phyloP scores from a whole-genome alignment of 2,888 invertebrate species.

The Lasioglossum oenotherae region DNA sequence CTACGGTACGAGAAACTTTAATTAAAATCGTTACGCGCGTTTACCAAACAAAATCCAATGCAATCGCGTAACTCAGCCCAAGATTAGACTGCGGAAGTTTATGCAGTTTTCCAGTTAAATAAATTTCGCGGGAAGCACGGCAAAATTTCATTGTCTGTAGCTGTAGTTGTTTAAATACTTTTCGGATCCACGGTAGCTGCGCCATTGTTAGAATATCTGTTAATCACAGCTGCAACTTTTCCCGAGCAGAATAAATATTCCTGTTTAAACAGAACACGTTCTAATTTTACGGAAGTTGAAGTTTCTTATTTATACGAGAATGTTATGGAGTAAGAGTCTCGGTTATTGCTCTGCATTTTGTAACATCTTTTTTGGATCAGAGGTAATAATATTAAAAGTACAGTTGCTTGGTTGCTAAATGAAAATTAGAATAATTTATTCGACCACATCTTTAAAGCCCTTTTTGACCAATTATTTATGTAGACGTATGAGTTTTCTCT shows the following conservation, averaged over 20 bases:
- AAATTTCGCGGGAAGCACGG: not conserved
- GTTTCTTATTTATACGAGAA: not conserved
- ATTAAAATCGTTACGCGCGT: constrained; percentile 7
- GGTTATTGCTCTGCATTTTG: not conserved
- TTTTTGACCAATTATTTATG: too few relatives aligned
- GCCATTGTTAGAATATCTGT: not conserved
- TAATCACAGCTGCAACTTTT: not conserved
- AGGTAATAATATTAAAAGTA: too few relatives aligned
- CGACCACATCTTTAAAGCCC: too few relatives aligned
- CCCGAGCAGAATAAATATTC: not conserved
- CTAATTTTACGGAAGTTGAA: not conserved
- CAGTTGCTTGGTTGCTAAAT: too few relatives aligned
- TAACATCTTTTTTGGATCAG: not conserved
- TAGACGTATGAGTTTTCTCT: not conserved
- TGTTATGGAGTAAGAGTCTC: not conserved
- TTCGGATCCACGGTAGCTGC: not conserved
- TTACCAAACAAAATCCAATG: not conserved
- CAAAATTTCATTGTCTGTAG: not conserved
- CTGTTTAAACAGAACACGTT: not conserved
- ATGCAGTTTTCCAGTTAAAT: not conserved
- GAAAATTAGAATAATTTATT: too few relatives aligned
- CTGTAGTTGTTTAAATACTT: not conserved
- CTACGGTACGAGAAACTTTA: constrained; percentile 1
- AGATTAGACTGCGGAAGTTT: not conserved
- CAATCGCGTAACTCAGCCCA: not conserved